phyloP scores from a whole-genome alignment of 2,113 vertebrate species.

The Microtus oregoni region DNA sequence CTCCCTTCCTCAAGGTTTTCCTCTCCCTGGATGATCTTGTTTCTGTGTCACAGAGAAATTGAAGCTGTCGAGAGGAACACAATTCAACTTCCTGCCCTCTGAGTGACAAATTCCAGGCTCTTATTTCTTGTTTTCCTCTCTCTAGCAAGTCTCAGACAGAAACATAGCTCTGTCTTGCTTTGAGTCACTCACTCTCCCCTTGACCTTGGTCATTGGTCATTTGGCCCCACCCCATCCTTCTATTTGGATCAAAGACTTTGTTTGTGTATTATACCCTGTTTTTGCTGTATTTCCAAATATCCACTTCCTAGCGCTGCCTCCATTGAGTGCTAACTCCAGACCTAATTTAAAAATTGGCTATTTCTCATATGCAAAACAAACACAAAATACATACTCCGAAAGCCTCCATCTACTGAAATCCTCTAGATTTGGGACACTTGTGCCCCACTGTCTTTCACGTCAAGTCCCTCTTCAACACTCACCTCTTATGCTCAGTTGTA shows the following conservation, averaged over 20 bases:
- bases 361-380: conserved; percentile 14
- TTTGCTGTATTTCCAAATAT: not conserved
- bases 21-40: too few species aligned
- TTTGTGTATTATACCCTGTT: not conserved
- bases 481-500: not conserved
- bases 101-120: not conserved
- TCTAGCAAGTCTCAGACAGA: conserved; percentile 13
- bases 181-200: not conserved
- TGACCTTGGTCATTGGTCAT: not conserved
- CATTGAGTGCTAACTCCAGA: not conserved
- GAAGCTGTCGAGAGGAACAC: too few species aligned
- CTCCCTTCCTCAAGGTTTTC: too few species aligned
- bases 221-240: not conserved
- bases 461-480: too few species aligned
- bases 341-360: not conserved
- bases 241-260: not conserved
- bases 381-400: not conserved
- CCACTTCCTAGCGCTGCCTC: not conserved
- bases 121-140: not conserved
- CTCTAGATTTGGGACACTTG: not conserved
- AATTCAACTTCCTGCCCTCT: not conserved
- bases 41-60: not conserved
- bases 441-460: too few species aligned
- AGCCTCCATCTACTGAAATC: too few species aligned
- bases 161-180: conserved; percentile 25